Evolutionary conservation across 2,113 vertebrate species (phyloP).

Genomic region (Uria lomvia): DNA sequence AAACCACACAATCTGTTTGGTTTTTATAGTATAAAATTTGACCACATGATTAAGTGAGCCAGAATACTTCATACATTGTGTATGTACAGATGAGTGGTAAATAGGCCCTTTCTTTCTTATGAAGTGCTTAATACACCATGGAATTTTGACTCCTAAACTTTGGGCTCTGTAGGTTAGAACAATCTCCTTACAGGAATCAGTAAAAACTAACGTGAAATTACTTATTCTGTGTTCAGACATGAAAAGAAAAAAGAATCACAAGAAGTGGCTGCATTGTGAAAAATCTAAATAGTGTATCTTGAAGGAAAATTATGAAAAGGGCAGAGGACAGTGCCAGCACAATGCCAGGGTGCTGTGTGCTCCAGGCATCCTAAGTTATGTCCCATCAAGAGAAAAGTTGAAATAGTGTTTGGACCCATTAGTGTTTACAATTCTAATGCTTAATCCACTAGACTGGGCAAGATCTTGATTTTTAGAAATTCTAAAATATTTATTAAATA

Average conservation of each 20-base stretch:
- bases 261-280: not conserved
- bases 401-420: not conserved
- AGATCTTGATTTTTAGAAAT: not conserved
- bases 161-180: not conserved
- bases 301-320: not conserved
- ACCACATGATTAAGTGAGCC: not conserved
- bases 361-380: not conserved
- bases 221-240: not conserved
- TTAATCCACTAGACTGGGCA: not conserved
- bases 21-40: slow-evolving; percentile 1
- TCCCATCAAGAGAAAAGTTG: not conserved
- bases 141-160: not conserved
- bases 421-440: not conserved
- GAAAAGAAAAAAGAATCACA: not conserved
- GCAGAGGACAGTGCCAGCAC: not conserved
- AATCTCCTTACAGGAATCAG: not conserved
- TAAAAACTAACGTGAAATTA: not conserved
- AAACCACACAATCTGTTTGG: slow-evolving; percentile 36
- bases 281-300: not conserved
- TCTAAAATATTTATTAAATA: not conserved
- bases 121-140: not conserved
- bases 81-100: not conserved
- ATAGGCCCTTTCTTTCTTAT: not conserved
- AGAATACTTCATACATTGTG: slow-evolving; percentile 5
- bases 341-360: not conserved